Evolutionary conservation across 37 sponge, comb jelly and placozoan genomes (phyloP), one percentile per base, ranked within the genome.

Genomic region (Aplysina aerophoba): DNA sequence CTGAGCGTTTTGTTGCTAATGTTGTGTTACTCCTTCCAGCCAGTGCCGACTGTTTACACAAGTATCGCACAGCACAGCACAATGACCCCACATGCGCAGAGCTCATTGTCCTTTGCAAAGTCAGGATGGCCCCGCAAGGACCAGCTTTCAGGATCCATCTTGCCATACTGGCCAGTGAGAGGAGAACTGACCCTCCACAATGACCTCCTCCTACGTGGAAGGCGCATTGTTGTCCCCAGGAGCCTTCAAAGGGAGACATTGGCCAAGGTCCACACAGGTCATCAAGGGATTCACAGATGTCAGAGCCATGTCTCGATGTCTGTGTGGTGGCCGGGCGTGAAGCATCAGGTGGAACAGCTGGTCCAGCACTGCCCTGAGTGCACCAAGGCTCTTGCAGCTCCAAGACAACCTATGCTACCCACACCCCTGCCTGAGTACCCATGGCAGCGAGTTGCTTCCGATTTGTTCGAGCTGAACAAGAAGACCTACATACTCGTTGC

Each of bases 281-380:
- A 84, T 71, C 78, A 75, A 63, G 78, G 75, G 24, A 75, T 85
- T 36, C 37, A 31, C 31, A 74, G 27, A 38, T 85, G 85, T 62
- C 85, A 62, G 17, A 40, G 5, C 16, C n/a, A 78, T 20, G 75
- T 62, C 53, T 20, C 31, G n/a, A 58, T 19, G 16, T 58, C 60
- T 21, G 60, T 58, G 16, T 19, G 19, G 19, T n/a, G n/a, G n/a
- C n/a, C n/a, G n/a, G n/a, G n/a, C n/a, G n/a, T n/a, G n/a, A n/a
- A n/a, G n/a, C n/a, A 58, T 16, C 60, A 58, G 19, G 19, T 58
- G 19, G 19, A 58, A 16, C 19, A 58, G 16, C 19, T 58, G 19
- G 19, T 58, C 19, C 19, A 58, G 19, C 60, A 58, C 16, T 58
- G 60, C 60, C 60, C 60, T 19, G 19, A 16, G 19, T 58, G 59